A percentile compares a stretch with the other conserved stretches of the same genome.
Evolutionary conservation across 2,113 vertebrate species (phyloP).

Genomic region (Hyla sarda): DNA sequence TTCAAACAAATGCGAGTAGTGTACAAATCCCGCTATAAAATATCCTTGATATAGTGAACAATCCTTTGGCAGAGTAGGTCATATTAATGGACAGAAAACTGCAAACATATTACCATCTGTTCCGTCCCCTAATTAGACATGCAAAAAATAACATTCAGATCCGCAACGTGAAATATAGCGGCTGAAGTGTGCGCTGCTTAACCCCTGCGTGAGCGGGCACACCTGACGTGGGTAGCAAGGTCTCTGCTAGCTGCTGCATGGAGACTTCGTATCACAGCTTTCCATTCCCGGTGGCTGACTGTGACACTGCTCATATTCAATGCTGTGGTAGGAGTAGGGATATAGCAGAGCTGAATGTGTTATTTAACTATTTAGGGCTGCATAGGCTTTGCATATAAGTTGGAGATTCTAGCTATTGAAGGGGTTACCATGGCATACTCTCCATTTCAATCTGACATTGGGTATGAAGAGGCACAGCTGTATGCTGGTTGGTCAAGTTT

Average conservation of each 20-base stretch:
- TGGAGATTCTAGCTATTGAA: too few species aligned
- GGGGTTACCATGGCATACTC: too few species aligned
- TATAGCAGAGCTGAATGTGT: neutral
- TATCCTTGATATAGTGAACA: constrained; percentile 57
- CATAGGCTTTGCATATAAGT: too few species aligned
- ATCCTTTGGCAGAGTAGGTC: constrained; percentile 49
- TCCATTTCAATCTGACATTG: too few species aligned
- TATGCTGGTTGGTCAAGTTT: too few species aligned
- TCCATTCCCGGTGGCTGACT: neutral
- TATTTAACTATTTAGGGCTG: neutral
- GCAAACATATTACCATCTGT: constrained; percentile 57
- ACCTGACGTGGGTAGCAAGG: neutral
- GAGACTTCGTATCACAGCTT: neutral
- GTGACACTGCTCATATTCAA: neutral
- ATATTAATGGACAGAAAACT: constrained; percentile 49
- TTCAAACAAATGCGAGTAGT: constrained; percentile 37
- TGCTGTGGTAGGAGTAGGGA: neutral
- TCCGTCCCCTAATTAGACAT: constrained; percentile 58
- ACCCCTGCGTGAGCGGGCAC: neutral
- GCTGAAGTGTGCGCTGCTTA: constrained; percentile 25
- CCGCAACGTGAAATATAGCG: constrained; percentile 22
- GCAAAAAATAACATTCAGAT: constrained; percentile 43
- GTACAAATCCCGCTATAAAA: constrained; percentile 42
- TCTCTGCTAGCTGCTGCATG: neutral
- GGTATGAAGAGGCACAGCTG: too few species aligned